These are phyloP conservation scores for Percopsis omiscomaycus DNA, from an alignment of 2,797 vertebrate species.

Conservation along the genomic window DNA sequence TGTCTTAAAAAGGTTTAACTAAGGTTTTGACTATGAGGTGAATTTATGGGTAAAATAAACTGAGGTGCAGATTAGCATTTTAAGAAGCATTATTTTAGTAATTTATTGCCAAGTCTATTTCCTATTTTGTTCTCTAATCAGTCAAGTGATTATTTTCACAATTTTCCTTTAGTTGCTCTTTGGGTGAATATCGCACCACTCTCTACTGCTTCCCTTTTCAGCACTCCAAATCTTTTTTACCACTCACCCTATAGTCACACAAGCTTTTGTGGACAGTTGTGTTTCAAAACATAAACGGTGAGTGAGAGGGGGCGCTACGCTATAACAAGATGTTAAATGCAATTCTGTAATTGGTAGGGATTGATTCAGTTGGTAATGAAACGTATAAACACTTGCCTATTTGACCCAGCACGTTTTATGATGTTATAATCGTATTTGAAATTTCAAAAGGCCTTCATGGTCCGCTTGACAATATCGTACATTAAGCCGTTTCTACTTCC, in stretches of 20 bases:
- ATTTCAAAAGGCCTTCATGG: conserved; percentile 20
- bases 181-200: too few relatives aligned
- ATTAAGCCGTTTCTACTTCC: conserved; percentile 5
- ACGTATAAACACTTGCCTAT: background rate
- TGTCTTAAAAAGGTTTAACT: too few relatives aligned
- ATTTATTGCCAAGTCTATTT: background rate
- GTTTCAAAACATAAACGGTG: too few relatives aligned
- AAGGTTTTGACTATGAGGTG: conserved; percentile 25
- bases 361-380: too few relatives aligned
- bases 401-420: conserved; percentile 15
- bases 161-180: background rate
- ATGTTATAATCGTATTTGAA: background rate
- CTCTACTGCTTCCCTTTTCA: background rate
- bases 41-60: conserved; percentile 61
- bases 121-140: conserved; percentile 1
- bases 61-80: conserved; percentile 8
- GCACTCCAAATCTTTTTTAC: background rate
- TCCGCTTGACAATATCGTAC: background rate
- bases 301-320: too few relatives aligned
- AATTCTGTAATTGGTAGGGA: too few relatives aligned
- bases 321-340: too few relatives aligned
- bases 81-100: background rate
- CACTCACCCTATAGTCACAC: too few relatives aligned
- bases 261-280: too few relatives aligned
- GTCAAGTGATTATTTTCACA: conserved; percentile 34